Evolutionary conservation across 2,888 invertebrate species (phyloP).

Genomic region (Philereme vetulata): DNA sequence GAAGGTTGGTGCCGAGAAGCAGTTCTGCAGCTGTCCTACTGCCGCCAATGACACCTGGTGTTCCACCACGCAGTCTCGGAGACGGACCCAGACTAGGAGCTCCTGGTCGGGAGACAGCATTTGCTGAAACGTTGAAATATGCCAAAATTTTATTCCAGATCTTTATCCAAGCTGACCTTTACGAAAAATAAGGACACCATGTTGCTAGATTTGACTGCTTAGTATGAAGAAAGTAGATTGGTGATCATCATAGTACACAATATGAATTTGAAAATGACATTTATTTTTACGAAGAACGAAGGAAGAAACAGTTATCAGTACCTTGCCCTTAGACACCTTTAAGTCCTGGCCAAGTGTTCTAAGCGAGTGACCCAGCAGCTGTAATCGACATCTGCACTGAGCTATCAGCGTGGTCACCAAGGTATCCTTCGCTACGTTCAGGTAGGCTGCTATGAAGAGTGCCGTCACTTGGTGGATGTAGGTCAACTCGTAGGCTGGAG

Average conservation of each 20-base stretch:
- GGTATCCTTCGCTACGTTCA: constrained; percentile 79
- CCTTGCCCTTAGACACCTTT: constrained; percentile 24
- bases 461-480: constrained; percentile 76
- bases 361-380: constrained; percentile 66
- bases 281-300: too few species aligned
- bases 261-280: too few species aligned
- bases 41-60: constrained; percentile 63
- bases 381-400: constrained; percentile 73
- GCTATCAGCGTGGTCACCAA: constrained; percentile 72
- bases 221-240: too few species aligned
- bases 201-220: too few species aligned
- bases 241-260: too few species aligned
- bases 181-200: too few species aligned
- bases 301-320: background rate
- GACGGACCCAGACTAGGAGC: constrained; percentile 43
- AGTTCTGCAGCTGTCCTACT: constrained; percentile 59
- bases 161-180: too few species aligned
- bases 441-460: constrained; percentile 68
- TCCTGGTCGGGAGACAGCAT: constrained; percentile 52
- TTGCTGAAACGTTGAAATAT: constrained; percentile 34
- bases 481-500: constrained; percentile 70
- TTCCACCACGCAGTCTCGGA: constrained; percentile 53
- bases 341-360: constrained; percentile 52
- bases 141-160: background rate
- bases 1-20: constrained; percentile 74